phyloP scores from a whole-genome alignment of 2,888 invertebrate genomes.

The Eupeodes latifasciatus region DNA sequence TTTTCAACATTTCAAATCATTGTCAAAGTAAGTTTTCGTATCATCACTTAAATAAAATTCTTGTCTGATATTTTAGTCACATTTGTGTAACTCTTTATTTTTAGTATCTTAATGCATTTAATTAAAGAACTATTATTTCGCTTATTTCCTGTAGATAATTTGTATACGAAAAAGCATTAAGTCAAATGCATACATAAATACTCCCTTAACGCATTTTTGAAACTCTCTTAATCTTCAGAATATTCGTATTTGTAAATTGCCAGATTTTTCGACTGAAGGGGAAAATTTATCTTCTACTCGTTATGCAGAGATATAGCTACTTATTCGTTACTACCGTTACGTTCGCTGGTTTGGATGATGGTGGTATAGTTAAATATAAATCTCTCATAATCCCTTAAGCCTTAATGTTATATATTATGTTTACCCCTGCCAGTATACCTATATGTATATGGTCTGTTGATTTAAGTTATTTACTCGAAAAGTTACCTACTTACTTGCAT shows the following conservation, averaged over 20 bases:
- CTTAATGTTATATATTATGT: slow-evolving; percentile 7
- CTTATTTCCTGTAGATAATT: neutral
- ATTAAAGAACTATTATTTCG: neutral
- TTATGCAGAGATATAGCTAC: neutral
- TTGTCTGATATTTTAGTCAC: too few species aligned
- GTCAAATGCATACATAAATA: neutral
- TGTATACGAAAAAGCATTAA: neutral
- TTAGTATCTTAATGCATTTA: neutral
- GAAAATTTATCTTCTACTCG: neutral
- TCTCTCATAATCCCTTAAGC: slow-evolving; percentile 28
- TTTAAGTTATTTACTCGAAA: slow-evolving; percentile 3
- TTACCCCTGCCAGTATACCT: slow-evolving; percentile 13
- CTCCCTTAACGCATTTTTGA: slow-evolving; percentile 2
- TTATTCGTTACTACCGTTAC: too few species aligned
- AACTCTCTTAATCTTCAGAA: neutral
- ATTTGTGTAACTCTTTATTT: too few species aligned
- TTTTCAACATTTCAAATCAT: too few species aligned
- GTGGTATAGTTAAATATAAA: slow-evolving; percentile 9
- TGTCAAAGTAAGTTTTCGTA: too few species aligned
- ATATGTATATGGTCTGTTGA: slow-evolving; percentile 6
- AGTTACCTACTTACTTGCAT: slow-evolving; percentile 12
- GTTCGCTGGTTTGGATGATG: too few species aligned
- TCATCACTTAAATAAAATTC: too few species aligned
- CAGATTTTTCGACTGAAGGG: neutral
- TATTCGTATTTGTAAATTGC: neutral